A percentile compares a stretch with the other conserved stretches of the same genome.
These are phyloP conservation scores for Dendrocopos noguchii DNA, from an alignment of 2,113 vertebrate species.

Conservation along the genomic window DNA sequence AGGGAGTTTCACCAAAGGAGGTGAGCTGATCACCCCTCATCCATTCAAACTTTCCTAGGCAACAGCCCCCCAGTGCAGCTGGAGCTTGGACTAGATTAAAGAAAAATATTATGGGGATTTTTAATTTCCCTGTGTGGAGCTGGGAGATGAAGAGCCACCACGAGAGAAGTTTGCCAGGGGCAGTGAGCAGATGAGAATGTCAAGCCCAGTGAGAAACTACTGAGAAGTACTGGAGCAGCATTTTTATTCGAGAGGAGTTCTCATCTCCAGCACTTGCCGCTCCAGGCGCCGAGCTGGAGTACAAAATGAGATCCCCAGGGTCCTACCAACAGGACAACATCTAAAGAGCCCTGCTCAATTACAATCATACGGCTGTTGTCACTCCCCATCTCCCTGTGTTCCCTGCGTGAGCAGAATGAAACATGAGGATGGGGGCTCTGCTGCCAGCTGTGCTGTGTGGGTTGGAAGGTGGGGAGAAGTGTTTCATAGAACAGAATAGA, in stretches of 20 bases:
- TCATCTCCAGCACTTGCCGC: background rate
- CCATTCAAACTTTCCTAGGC: background rate
- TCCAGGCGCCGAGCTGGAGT: background rate
- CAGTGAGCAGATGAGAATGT: constrained; percentile 64
- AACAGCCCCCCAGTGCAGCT: background rate
- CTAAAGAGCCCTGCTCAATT: constrained; percentile 32
- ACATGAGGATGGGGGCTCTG: background rate
- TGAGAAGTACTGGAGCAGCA: constrained; percentile 7
- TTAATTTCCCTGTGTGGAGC: constrained; percentile 62
- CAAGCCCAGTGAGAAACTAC: constrained; percentile 63
- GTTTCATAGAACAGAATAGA: background rate
- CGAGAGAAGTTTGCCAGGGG: constrained; percentile 52
- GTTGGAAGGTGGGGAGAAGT: background rate
- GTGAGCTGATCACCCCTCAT: background rate
- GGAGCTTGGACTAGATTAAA: constrained; percentile 49
- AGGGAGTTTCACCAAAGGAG: background rate
- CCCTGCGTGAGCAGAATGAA: background rate
- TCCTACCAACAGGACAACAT: constrained; percentile 40
- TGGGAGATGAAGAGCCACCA: constrained; percentile 56
- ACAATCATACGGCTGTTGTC: background rate
- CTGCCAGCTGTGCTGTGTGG: rapidly evolving
- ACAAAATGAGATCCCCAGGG: constrained; percentile 57
- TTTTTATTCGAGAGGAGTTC: constrained; percentile 33
- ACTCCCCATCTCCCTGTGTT: background rate
- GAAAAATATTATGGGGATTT: constrained; percentile 47